These are phyloP conservation scores for Poeciliopsis turrubarensis DNA, from an alignment of 2,113 vertebrate species.

Conservation along the genomic window DNA sequence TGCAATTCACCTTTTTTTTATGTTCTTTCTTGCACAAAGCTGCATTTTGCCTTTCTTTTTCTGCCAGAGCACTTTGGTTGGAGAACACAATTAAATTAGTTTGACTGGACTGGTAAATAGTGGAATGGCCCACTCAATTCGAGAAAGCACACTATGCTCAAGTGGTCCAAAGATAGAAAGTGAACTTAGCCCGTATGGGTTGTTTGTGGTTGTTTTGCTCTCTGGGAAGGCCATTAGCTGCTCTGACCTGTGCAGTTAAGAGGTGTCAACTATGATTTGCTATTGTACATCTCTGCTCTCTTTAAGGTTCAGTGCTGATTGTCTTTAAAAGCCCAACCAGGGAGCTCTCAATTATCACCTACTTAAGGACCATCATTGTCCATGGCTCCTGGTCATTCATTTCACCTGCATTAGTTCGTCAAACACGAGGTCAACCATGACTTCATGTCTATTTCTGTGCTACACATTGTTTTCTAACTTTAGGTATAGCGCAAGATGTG, in stretches of 20 bases:
- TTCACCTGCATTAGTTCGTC: slow-evolving; percentile 49
- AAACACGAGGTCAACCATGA: slow-evolving; percentile 35
- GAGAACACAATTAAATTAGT: slow-evolving; percentile 64
- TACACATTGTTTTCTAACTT: neutral
- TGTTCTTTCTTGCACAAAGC: slow-evolving; percentile 9
- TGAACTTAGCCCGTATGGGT: slow-evolving; percentile 40
- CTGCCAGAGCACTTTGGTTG: slow-evolving; percentile 52
- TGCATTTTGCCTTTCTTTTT: slow-evolving; percentile 40
- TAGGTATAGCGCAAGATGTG: neutral
- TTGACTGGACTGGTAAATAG: slow-evolving; percentile 61
- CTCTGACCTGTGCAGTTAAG: slow-evolving; percentile 64
- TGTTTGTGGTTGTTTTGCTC: slow-evolving; percentile 61
- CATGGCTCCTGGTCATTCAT: slow-evolving; percentile 43
- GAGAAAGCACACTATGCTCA: slow-evolving; percentile 30
- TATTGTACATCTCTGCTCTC: slow-evolving; percentile 55
- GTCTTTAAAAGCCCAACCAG: slow-evolving; percentile 66
- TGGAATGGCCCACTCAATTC: slow-evolving; percentile 42
- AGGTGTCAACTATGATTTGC: slow-evolving; percentile 63
- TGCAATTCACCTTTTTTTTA: slow-evolving; percentile 2
- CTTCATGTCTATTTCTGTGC: slow-evolving; percentile 3
- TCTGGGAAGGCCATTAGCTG: slow-evolving; percentile 65
- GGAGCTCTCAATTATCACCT: slow-evolving; percentile 64
- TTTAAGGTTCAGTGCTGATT: slow-evolving; percentile 61
- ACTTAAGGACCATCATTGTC: slow-evolving; percentile 48
- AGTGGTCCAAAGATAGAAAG: slow-evolving; percentile 37